These are phyloP conservation scores for Diabrotica balteata DNA, from an alignment of 2,888 invertebrate genomes.

Conservation along the genomic window DNA sequence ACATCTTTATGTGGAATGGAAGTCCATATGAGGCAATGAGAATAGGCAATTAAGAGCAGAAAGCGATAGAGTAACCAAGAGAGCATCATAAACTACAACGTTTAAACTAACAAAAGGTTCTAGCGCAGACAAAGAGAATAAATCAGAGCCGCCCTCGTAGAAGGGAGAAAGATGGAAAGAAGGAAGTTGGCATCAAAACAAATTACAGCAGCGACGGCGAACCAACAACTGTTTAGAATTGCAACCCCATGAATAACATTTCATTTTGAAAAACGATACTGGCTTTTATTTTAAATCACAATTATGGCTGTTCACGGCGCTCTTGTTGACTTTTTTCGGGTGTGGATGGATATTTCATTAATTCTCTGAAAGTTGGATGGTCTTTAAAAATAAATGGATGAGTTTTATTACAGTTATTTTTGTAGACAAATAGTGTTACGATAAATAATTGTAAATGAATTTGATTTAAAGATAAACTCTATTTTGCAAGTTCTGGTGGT, in stretches of 20 bases:
- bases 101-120: constrained; percentile 1
- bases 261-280: constrained; percentile 29
- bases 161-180: constrained; percentile 27
- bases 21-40: not conserved
- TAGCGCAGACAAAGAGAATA: constrained; percentile 25
- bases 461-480: too few relatives aligned
- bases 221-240: constrained; percentile 31
- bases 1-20: not conserved
- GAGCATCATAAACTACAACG: constrained; percentile 8
- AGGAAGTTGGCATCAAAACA: constrained; percentile 33
- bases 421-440: too few relatives aligned
- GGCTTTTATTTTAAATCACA: constrained; percentile 27
- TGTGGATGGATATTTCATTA: constrained; percentile 12
- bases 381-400: constrained; percentile 8
- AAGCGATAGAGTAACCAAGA: constrained; percentile 10
- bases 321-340: constrained; percentile 23
- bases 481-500: too few relatives aligned
- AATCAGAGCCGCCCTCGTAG: constrained; percentile 27
- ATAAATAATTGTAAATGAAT: too few relatives aligned
- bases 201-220: constrained; percentile 30
- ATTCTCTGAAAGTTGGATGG: constrained; percentile 14
- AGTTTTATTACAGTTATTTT: too few relatives aligned
- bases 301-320: constrained; percentile 20
- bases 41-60: constrained; percentile 7
- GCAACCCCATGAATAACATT: constrained; percentile 31